Evolutionary conservation across 2,888 invertebrate species (phyloP).

Genomic region (Philereme transversata): DNA sequence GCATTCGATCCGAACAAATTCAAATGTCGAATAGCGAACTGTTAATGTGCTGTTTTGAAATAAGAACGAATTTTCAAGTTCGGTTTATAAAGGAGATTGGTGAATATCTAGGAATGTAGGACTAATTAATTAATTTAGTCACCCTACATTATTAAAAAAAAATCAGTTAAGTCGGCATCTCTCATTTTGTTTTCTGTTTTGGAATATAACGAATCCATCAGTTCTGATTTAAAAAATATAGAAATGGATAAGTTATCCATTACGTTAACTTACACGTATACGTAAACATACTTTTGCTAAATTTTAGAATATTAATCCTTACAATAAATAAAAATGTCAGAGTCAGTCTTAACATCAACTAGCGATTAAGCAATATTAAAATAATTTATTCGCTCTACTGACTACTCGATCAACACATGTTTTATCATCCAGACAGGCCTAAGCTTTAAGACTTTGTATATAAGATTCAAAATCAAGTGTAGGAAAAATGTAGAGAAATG

Average conservation of each 20-base stretch:
- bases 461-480: constrained; percentile 28
- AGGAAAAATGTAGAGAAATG: constrained; percentile 22
- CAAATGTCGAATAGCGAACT: constrained; percentile 24
- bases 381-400: constrained; percentile 21
- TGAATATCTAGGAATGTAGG: too few relatives aligned
- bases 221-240: neutral
- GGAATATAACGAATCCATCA: neutral
- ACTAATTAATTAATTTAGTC: too few relatives aligned
- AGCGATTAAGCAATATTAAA: constrained; percentile 33
- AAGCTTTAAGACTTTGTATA: neutral
- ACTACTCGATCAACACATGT: neutral
- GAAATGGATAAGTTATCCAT: too few relatives aligned
- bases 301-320: constrained; percentile 1
- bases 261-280: too few relatives aligned
- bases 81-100: neutral
- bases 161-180: neutral
- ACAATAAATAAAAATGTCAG: constrained; percentile 8
- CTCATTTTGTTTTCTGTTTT: neutral
- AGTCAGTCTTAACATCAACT: constrained; percentile 19
- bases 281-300: neutral
- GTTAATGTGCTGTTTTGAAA: constrained; percentile 24
- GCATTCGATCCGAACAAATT: constrained; percentile 50
- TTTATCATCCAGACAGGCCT: constrained; percentile 14
- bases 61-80: constrained; percentile 8
- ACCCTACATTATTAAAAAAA: too few relatives aligned